Evolutionary conservation across 1,140 invertebrate species (phyloP).

Genomic region (Hormaphis cornu): DNA sequence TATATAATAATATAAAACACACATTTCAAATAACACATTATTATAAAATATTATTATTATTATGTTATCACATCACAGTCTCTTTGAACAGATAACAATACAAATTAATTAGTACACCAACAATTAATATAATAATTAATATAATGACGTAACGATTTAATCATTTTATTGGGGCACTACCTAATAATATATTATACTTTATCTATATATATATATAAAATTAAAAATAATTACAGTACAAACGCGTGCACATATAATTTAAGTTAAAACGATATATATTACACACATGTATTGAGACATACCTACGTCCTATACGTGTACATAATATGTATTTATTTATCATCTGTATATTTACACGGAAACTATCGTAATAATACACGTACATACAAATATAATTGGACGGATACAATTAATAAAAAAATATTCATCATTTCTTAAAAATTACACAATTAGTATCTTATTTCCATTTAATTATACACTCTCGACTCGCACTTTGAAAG

Average conservation of each 20-base stretch:
- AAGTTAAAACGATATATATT: too few species aligned
- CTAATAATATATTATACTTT: constrained; percentile 5
- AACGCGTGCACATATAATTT: neutral
- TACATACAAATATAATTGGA: neutral
- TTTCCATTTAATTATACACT: too few species aligned
- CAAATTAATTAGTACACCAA: neutral
- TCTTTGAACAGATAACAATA: constrained; percentile 26
- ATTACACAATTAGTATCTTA: neutral
- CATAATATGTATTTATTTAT: neutral
- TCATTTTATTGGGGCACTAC: neutral
- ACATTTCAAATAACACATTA: too few species aligned
- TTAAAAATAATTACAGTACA: constrained; percentile 13
- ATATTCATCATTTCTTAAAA: neutral
- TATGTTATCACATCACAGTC: constrained; percentile 22
- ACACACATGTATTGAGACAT: too few species aligned
- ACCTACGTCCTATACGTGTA: too few species aligned
- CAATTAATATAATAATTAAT: neutral
- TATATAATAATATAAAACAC: constrained; percentile 12
- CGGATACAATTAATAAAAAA: neutral
- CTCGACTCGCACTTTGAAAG: too few species aligned
- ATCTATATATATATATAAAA: constrained; percentile 6
- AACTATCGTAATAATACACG: neutral
- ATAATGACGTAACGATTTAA: constrained; percentile 3
- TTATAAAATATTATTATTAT: too few species aligned
- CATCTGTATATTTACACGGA: neutral